Base-by-base conservation (phyloP, 2,888 invertebrate species). In the Xestia xanthographa region DNA sequence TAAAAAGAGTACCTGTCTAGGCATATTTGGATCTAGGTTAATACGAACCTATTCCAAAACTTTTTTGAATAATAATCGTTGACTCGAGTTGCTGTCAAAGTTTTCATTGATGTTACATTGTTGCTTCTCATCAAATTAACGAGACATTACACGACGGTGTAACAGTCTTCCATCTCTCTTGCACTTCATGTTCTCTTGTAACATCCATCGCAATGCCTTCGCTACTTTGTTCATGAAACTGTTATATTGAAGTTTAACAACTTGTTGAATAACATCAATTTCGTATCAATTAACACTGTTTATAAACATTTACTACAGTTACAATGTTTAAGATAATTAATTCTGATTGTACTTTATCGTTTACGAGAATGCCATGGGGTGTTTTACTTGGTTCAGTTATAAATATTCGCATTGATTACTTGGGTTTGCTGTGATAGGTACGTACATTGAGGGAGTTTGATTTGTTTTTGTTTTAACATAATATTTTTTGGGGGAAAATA, bases 221-320 rank as follows among this genome's bases (percentile, higher is more conserved):
- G 74, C 82, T 56, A 75, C 63, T 83, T 79, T 83, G 87, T 87
- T 88, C 77, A 88, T 89, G 85, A 88, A 88, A 85, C 80, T 58
- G 26, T 58, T 29, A 41, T 72, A 69, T 69, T 20, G 12, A 26
- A 29, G 45, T 38, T 26, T 38, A 26, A 88, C 80, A 62, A 82
- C 79, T 87, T 89, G 89, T 89, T 87, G 67, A 82, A 73, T 77
- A 83, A 85, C 79, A 82, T 71, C 66, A 86, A 86, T 87, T 89
- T 77, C 6, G 12, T 45, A 38, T 68, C 71, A 87, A 87, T 88
- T 85, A 87, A 81, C 78, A 74, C 9, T 80, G 67, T 80, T 73
- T 58, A 56, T 62, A 56, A 45, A 75, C 63, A 74, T 58, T 79
- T 50, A 43, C 6, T 20, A 9, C 69, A 29, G 58, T 29, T 58